phyloP scores from a whole-genome alignment of 2,797 vertebrate species.

The Sciurus vulgaris region DNA sequence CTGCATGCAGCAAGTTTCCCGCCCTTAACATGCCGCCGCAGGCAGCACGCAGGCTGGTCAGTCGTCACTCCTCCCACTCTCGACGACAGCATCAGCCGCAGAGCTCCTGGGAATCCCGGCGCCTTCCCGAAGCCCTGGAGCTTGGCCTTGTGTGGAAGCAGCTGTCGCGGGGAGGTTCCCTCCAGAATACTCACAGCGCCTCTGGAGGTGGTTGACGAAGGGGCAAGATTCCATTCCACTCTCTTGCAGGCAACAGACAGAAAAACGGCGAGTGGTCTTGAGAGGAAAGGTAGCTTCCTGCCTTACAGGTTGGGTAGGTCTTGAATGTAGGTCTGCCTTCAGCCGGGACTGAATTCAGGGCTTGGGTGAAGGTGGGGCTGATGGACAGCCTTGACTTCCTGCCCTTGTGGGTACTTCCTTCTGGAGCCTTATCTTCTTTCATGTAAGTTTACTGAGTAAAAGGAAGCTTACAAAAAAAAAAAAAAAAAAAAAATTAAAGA shows the following conservation, averaged over 20 bases:
- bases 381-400: neutral
- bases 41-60: accelerated
- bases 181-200: neutral
- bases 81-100: neutral
- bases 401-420: neutral
- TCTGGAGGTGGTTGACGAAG: neutral
- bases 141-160: neutral
- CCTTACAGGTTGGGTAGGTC: neutral
- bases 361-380: neutral
- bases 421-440: neutral
- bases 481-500: neutral
- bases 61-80: neutral
- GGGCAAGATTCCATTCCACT: neutral
- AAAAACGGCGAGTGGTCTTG: neutral
- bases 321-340: neutral
- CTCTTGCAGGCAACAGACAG: neutral
- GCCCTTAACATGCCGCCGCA: neutral
- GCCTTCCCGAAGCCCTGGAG: neutral
- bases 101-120: neutral
- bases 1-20: neutral
- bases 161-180: neutral
- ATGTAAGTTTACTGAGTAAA: neutral
- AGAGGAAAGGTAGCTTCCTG: neutral
- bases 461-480: neutral
- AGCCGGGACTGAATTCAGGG: too few species aligned